Evolutionary conservation across 2,888 invertebrate genomes (phyloP), one percentile per base, ranked within the genome.

Genomic region (Gymnoscelis rufifasciata): DNA sequence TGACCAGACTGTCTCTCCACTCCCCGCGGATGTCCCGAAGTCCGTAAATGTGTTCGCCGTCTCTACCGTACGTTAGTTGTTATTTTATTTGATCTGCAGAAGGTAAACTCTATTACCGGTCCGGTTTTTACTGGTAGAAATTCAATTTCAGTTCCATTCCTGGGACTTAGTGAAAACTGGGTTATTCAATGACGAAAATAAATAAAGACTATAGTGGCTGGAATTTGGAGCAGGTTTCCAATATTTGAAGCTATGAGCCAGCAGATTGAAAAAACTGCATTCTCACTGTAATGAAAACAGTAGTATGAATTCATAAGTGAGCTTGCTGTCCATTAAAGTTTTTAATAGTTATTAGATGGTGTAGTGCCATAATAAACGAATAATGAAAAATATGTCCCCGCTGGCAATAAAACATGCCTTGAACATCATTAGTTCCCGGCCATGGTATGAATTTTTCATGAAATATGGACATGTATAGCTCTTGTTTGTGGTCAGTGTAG

Each of bases 401-500:
- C 64, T 64, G 74, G 79, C 77, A 78, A 80, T 83, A 82, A 83
- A 80, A 82, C 77, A 78, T 76, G 78, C 75, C 73, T 77, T 78
- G 76, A 66, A 71, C 81, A 77, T 87, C 84, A 84, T 87, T 87
- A 87, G 82, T 76, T 69, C 64, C 64, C 69, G 61, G 66, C 69
- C 70, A 69, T 68, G 73, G 68, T 80, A 86, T 86, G 86, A 86
- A 86, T 87, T 83, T 87, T 87, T 87, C 86, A 86, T 87, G 83
- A 83, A 79, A 83, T 83, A 83, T 83, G 71, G 68, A 66, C 73
- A 69, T 68, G 68, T 71, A 74, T 64, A 68, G 67, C 62, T 64
- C 65, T 68, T 67, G 68, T 71, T 75, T 71, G 74, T 68, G 68
- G 66, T 51, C 64, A 65, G 67, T 70, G 68, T 63, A 68, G 67